Conservation (phyloP, 2,888 invertebrate genomes). For the Xestia rhomboidea region DNA sequence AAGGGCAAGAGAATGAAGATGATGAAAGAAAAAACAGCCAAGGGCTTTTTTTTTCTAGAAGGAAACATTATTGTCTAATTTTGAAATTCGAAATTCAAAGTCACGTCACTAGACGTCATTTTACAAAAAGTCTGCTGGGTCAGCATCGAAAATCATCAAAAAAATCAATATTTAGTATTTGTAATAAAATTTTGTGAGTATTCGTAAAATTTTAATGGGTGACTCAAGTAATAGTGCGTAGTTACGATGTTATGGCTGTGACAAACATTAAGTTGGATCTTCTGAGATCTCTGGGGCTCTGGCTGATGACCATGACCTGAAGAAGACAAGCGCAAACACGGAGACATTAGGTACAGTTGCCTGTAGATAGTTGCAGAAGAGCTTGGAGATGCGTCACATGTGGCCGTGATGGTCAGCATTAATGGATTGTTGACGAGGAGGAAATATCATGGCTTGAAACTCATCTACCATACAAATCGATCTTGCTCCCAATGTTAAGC, state of each 20-base stretch:
- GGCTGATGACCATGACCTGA: not conserved
- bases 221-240: not conserved
- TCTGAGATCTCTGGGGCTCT: not conserved
- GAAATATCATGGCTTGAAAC: too few species aligned
- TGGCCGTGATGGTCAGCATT: not conserved
- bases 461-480: not conserved
- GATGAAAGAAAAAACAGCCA: not conserved
- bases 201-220: not conserved
- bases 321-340: not conserved
- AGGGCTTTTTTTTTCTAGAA: conserved; percentile 9
- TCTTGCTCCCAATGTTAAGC: not conserved
- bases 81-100: conserved; percentile 18
- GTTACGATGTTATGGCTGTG: not conserved
- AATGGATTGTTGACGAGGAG: not conserved
- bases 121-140: conserved; percentile 26
- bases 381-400: not conserved
- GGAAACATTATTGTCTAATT: conserved; percentile 17
- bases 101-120: conserved; percentile 22
- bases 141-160: conserved; percentile 34
- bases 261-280: not conserved
- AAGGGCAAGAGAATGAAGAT: not conserved
- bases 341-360: not conserved
- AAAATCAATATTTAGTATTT: conserved; percentile 19
- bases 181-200: conserved; percentile 49
- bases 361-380: not conserved